Evolutionary conservation across 1,140 invertebrate species (phyloP).

Genomic region (Cotesia chilonis): DNA sequence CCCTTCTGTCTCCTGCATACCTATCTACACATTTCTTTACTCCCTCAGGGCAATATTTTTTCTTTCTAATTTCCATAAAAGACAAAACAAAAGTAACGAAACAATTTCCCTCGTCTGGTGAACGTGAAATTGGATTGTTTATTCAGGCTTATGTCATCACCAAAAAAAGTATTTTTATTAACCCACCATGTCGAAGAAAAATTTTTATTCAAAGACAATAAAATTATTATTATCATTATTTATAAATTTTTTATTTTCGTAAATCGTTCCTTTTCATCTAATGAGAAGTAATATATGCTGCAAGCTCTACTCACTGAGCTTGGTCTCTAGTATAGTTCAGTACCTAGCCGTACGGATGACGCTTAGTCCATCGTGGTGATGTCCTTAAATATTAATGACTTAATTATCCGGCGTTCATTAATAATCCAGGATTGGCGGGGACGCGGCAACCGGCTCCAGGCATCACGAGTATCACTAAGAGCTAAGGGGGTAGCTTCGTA

Average conservation of each 20-base stretch:
- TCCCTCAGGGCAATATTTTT: slow-evolving; percentile 18
- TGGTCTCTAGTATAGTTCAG: slow-evolving; percentile 30
- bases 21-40: slow-evolving; percentile 3
- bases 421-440: slow-evolving; percentile 48
- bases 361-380: slow-evolving; percentile 50
- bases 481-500: slow-evolving; percentile 27
- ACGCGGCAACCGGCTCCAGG: slow-evolving; percentile 40
- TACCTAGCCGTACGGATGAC: slow-evolving; percentile 39
- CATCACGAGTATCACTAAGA: slow-evolving; percentile 26
- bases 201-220: not conserved
- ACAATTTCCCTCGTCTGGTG: slow-evolving; percentile 7
- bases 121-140: not conserved
- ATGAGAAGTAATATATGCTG: slow-evolving; percentile 4
- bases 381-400: slow-evolving; percentile 62
- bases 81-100: slow-evolving; percentile 24
- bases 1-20: not conserved
- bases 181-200: not conserved
- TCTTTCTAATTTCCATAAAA: slow-evolving; percentile 22
- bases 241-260: not conserved
- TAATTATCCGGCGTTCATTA: slow-evolving; percentile 60
- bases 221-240: not conserved
- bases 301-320: slow-evolving; percentile 23
- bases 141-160: slow-evolving; percentile 13
- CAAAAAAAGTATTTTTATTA: not conserved
- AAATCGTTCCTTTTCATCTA: not conserved